phyloP scores from a whole-genome alignment of 2,797 vertebrate species.

The Emys orbicularis region DNA sequence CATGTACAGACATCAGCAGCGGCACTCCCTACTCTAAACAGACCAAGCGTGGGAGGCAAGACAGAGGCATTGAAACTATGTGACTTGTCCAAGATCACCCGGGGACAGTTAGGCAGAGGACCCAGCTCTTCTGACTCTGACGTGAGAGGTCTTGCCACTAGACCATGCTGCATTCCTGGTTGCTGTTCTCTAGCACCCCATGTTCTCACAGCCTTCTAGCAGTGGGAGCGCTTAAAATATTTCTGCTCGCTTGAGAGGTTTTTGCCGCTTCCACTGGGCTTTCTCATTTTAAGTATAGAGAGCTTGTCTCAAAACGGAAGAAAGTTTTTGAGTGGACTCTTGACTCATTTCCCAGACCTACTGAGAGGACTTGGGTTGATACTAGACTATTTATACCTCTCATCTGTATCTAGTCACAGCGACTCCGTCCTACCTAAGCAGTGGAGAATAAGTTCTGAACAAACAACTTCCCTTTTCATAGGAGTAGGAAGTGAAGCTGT shows the following conservation, averaged over 20 bases:
- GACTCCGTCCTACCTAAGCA: background rate
- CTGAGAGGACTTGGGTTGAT: constrained; percentile 21
- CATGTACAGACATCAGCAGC: rapidly evolving
- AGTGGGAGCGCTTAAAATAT: background rate
- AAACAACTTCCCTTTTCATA: constrained; percentile 60
- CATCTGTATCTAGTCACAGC: background rate
- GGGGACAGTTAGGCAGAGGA: rapidly evolving
- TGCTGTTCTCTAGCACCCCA: background rate
- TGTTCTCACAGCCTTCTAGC: background rate
- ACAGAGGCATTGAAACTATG: background rate
- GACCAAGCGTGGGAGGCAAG: background rate
- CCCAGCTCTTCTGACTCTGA: background rate
- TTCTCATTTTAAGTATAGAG: rapidly evolving
- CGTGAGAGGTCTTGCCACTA: background rate
- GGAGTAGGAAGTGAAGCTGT: constrained; percentile 59
- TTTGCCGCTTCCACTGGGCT: background rate
- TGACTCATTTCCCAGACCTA: rapidly evolving
- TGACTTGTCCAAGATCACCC: background rate
- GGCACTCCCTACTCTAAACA: background rate
- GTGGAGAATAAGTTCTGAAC: constrained; percentile 38
- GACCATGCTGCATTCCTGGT: background rate
- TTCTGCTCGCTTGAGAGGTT: rapidly evolving
- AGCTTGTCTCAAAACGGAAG: background rate
- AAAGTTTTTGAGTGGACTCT: constrained; percentile 26
- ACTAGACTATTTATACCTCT: background rate